These are phyloP conservation scores for Cydia fagiglandana DNA, from an alignment of 1,140 invertebrate genomes.

Conservation along the genomic window DNA sequence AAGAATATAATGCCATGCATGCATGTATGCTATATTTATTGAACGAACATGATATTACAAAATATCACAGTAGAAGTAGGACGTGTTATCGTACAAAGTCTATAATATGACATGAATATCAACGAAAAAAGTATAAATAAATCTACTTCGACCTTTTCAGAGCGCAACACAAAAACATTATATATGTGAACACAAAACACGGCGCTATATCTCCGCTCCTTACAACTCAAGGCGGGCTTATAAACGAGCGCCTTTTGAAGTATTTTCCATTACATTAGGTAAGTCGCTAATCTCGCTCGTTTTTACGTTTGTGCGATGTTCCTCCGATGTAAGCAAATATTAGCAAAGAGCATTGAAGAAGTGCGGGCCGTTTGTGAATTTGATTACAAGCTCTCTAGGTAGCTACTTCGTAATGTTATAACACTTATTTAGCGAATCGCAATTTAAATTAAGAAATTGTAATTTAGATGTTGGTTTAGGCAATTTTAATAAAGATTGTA, in stretches of 20 bases:
- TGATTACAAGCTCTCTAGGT: constrained; percentile 40
- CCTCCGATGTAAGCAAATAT: constrained; percentile 45
- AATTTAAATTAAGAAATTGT: constrained; percentile 35
- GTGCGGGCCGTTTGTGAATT: constrained; percentile 42
- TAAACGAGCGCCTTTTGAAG: constrained; percentile 45
- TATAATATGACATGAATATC: neutral
- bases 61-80: too few relatives aligned
- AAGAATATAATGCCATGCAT: too few relatives aligned
- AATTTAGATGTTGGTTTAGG: constrained; percentile 19
- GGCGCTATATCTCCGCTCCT: constrained; percentile 14
- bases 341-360: constrained; percentile 39
- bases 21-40: too few relatives aligned
- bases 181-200: constrained; percentile 28
- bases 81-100: neutral
- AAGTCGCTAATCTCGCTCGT: constrained; percentile 52
- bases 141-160: neutral
- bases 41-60: too few relatives aligned
- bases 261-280: constrained; percentile 56
- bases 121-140: neutral
- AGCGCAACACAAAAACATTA: constrained; percentile 5
- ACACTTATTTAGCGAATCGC: constrained; percentile 33
- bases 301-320: constrained; percentile 41
- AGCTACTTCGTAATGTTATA: constrained; percentile 28
- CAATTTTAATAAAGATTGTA: constrained; percentile 35
- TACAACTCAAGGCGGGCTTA: constrained; percentile 27